Base-by-base conservation (phyloP, 2,888 invertebrate species). In the Parthenolecanium corni region DNA sequence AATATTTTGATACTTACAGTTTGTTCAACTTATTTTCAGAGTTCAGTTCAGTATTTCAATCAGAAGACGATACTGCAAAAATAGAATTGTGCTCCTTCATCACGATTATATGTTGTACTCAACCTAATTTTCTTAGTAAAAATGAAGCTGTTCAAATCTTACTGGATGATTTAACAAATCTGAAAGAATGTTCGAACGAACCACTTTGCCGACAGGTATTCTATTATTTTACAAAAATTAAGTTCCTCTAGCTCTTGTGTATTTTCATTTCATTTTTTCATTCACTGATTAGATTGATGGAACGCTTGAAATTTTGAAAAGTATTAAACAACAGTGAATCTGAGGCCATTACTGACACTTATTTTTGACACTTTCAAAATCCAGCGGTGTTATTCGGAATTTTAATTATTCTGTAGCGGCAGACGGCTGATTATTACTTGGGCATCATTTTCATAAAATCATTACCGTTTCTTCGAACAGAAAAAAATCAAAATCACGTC, bases 31-130 rank as follows among this genome's bases (percentile, higher is more conserved):
- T 20, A 12, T 49, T 21, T 2, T 2, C 21, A 58, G 58, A 58
- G 21, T 58, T 58, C 12, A 47, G 49, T 1, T 24, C 38, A 1
- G 18, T 58, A 46, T n/a, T 58, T 3, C 58, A 58, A 36, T 21
- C 4, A n/a, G 49, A 58, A 16, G 58, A 58, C 16, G 24, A 36
- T 3, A 49, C 31, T 6, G 49, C 36, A 14, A 18, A 47, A 9
- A 18, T 3, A 14, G 16, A 25, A 14, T 36, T 58, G 16, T 58
- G 58, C 16, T 49, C 16, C 9, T 38, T 58, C 16, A 58, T 58
- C 6, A 36, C 58, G 2, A 36, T 58, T 18, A n/a, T 58, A 9
- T 12, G 49, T n/a, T 47, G 18, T 21, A 49, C 58, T n/a, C 18
- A 58, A 20, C 49, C 49, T 25, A 36, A 58, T n/a, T 49, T 47